A percentile compares a stretch with the other conserved stretches of the same genome.
These are phyloP conservation scores for Bombus soroeensis DNA, from an alignment of 1,140 invertebrate genomes.

Conservation along the genomic window DNA sequence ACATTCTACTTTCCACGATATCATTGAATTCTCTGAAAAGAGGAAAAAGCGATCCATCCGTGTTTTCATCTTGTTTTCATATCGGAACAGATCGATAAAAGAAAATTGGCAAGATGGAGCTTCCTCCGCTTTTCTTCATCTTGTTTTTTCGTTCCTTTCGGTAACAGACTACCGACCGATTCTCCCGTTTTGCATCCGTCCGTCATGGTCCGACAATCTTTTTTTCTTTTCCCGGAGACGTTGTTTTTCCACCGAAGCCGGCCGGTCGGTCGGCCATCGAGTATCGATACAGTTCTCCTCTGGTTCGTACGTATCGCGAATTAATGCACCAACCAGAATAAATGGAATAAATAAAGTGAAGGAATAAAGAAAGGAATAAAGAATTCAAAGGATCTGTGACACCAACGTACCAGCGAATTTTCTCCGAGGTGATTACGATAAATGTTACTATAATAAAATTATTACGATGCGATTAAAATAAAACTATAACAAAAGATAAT, in stretches of 20 bases:
- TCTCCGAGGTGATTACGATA: too few relatives aligned
- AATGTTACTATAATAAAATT: too few relatives aligned
- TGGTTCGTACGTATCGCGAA: too few relatives aligned
- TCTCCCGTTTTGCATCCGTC: conserved; percentile 9
- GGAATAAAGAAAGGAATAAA: too few relatives aligned
- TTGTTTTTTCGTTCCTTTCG: background rate
- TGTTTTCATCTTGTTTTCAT: background rate
- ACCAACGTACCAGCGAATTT: too few relatives aligned
- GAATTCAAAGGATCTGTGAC: too few relatives aligned
- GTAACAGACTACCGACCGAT: conserved; percentile 9
- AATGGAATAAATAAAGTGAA: too few relatives aligned
- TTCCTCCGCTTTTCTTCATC: background rate
- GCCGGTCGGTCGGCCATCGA: background rate
- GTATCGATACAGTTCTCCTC: too few relatives aligned
- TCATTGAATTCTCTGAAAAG: background rate
- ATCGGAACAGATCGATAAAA: conserved; percentile 10
- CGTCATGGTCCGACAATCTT: background rate
- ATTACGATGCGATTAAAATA: too few relatives aligned
- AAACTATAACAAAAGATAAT: too few relatives aligned
- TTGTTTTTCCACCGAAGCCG: background rate
- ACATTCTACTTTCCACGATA: background rate
- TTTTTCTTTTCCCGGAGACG: background rate
- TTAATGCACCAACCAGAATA: too few relatives aligned
- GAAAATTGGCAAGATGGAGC: background rate
- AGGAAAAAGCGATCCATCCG: too few relatives aligned